A percentile compares a stretch with the other conserved stretches of the same genome.
phyloP scores from a whole-genome alignment of 2,888 invertebrate species.

The Tanytarsus gracilentus region DNA sequence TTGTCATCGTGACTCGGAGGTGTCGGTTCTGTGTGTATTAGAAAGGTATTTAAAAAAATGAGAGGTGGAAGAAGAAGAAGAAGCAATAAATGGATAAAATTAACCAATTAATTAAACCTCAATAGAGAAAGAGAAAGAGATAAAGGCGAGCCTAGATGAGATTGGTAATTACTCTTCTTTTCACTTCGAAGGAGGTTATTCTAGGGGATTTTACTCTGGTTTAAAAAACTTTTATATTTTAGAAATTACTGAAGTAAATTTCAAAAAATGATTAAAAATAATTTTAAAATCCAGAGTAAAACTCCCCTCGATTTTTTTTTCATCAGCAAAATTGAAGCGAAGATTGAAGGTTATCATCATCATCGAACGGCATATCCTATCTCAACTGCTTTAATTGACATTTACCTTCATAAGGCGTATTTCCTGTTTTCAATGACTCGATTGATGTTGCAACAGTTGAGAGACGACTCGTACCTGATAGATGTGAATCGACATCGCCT shows the following conservation, averaged over 20 bases:
- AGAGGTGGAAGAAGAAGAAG: not conserved
- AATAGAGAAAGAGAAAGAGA: too few species aligned
- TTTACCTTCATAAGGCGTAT: conserved; percentile 24
- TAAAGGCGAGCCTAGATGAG: too few species aligned
- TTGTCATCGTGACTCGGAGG: conserved; percentile 24
- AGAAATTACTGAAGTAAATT: too few species aligned
- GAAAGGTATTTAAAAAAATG: not conserved
- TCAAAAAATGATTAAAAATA: too few species aligned
- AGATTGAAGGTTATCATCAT: not conserved
- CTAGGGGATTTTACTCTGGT: too few species aligned
- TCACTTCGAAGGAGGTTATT: not conserved
- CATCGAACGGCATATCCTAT: not conserved
- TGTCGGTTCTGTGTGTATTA: conserved; percentile 25
- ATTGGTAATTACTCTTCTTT: not conserved
- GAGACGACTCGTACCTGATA: conserved; percentile 2
- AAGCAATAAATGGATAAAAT: conserved; percentile 11
- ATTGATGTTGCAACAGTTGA: conserved; percentile 23
- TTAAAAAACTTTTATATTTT: too few species aligned
- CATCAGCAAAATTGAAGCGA: too few species aligned
- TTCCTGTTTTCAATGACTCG: conserved; percentile 18
- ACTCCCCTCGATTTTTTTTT: too few species aligned
- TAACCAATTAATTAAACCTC: conserved; percentile 21
- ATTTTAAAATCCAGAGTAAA: too few species aligned
- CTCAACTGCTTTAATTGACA: not conserved
- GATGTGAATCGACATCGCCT: conserved; percentile 11